These are phyloP conservation scores for Alca torda DNA, from an alignment of 2,797 vertebrate genomes.

Conservation along the genomic window DNA sequence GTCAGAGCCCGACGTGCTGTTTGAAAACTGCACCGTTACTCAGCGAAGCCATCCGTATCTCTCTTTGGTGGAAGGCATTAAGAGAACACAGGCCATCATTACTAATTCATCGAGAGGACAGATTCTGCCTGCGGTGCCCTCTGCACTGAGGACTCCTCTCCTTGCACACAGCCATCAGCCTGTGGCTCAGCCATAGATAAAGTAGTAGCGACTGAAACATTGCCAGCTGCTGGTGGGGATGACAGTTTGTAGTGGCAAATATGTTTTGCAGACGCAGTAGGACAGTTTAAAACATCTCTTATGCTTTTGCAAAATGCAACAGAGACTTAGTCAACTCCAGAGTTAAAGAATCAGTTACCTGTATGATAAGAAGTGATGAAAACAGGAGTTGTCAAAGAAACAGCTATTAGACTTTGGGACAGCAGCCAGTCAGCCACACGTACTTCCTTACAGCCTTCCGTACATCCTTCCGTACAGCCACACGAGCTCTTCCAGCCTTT, in stretches of 20 bases:
- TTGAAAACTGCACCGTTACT: background rate
- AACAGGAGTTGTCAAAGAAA: background rate
- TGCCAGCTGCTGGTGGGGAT: background rate
- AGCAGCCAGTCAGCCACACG: background rate
- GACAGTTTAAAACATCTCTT: background rate
- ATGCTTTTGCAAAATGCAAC: background rate
- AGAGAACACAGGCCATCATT: background rate
- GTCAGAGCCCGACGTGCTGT: background rate
- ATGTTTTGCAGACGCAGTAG: background rate
- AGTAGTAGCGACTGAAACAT: background rate
- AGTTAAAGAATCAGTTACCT: background rate
- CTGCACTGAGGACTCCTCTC: background rate
- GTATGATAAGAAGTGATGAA: background rate
- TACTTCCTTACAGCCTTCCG: too few species aligned
- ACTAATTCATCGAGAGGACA: background rate
- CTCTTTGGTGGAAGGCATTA: background rate
- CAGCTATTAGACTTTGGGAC: background rate
- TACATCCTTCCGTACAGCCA: too few species aligned
- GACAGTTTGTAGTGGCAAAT: background rate
- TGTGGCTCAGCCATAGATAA: background rate
- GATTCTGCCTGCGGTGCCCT: background rate
- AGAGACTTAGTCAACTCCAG: background rate
- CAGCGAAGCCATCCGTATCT: accelerated
- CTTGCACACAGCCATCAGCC: background rate
- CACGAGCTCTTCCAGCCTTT: background rate